A percentile compares a stretch with the other conserved stretches of the same genome.
phyloP scores from a whole-genome alignment of 2,888 invertebrate genomes.

The Oxyteleia sp. region DNA sequence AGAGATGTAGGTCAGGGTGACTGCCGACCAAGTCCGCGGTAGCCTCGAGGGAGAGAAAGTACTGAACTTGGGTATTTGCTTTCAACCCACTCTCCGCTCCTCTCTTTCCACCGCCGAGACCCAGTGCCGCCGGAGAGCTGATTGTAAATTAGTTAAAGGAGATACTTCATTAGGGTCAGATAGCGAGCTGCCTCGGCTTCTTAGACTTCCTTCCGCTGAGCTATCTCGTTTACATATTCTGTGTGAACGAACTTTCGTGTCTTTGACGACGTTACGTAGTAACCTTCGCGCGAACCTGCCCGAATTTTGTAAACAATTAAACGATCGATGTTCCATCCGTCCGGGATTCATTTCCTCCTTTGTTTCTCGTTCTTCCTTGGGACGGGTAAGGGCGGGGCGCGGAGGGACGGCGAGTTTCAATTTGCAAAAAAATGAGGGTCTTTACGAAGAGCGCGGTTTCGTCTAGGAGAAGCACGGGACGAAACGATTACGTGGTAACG shows the following conservation, averaged over 20 bases:
- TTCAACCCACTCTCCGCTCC: slow-evolving; percentile 74
- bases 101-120: slow-evolving; percentile 70
- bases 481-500: slow-evolving; percentile 57
- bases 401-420: slow-evolving; percentile 70
- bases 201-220: slow-evolving; percentile 64
- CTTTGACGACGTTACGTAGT: slow-evolving; percentile 14
- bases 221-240: slow-evolving; percentile 65
- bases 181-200: slow-evolving; percentile 72
- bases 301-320: slow-evolving; percentile 31
- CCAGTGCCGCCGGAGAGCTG: slow-evolving; percentile 79
- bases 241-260: slow-evolving; percentile 59
- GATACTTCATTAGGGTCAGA: slow-evolving; percentile 85
- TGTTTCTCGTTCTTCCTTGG: not conserved
- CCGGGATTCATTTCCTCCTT: not conserved
- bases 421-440: slow-evolving; percentile 62
- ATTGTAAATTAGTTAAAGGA: slow-evolving; percentile 87
- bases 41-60: slow-evolving; percentile 80
- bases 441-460: slow-evolving; percentile 45
- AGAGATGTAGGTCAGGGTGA: slow-evolving; percentile 85
- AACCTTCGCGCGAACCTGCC: not conserved
- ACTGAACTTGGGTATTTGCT: slow-evolving; percentile 82
- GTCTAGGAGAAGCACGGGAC: slow-evolving; percentile 25
- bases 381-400: no score
- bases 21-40: slow-evolving; percentile 76
- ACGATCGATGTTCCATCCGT: slow-evolving; percentile 8